A percentile compares a stretch with the other conserved stretches of the same genome.
Evolutionary conservation across 2,888 invertebrate genomes (phyloP).

Genomic region (Mesorhabditis spiculigera): DNA sequence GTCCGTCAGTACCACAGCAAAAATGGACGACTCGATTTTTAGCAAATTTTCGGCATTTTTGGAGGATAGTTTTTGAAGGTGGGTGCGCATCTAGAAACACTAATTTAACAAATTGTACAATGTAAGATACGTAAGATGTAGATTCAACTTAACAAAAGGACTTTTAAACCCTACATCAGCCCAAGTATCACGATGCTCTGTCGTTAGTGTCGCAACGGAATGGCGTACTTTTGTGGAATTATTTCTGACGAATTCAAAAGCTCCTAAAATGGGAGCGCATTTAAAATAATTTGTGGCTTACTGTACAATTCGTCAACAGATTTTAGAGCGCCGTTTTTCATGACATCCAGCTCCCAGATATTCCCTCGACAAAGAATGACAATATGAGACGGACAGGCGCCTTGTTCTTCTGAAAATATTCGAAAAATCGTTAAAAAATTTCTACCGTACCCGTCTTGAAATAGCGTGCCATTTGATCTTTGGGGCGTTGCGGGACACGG

Average conservation of each 20-base stretch:
- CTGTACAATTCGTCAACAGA: conserved; percentile 26
- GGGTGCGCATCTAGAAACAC: conserved; percentile 34
- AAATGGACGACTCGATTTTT: conserved; percentile 32
- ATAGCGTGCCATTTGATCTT: conserved; percentile 34
- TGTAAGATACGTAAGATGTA: too few species aligned
- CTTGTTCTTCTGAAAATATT: conserved; percentile 31
- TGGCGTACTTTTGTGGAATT: conserved; percentile 6
- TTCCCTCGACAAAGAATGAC: conserved; percentile 65
- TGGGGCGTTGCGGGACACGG: conserved; percentile 46
- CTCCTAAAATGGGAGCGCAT: conserved; percentile 8
- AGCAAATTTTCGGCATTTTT: conserved; percentile 26
- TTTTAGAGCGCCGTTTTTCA: conserved; percentile 22
- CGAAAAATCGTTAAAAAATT: not conserved
- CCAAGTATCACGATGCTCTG: conserved; percentile 34
- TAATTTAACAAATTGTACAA: too few species aligned
- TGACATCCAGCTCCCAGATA: conserved; percentile 59
- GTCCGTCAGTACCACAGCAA: conserved; percentile 48
- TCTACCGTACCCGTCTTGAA: conserved; percentile 36
- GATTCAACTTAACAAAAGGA: not conserved
- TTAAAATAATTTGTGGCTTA: not conserved
- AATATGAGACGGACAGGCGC: conserved; percentile 62
- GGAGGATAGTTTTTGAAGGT: conserved; percentile 25
- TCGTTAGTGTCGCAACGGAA: conserved; percentile 29
- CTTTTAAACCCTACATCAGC: conserved; percentile 16
- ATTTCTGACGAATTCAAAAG: conserved; percentile 11